These are phyloP conservation scores for Craseonycteris thonglongyai DNA, from an alignment of 2,113 vertebrate genomes.

Conservation along the genomic window DNA sequence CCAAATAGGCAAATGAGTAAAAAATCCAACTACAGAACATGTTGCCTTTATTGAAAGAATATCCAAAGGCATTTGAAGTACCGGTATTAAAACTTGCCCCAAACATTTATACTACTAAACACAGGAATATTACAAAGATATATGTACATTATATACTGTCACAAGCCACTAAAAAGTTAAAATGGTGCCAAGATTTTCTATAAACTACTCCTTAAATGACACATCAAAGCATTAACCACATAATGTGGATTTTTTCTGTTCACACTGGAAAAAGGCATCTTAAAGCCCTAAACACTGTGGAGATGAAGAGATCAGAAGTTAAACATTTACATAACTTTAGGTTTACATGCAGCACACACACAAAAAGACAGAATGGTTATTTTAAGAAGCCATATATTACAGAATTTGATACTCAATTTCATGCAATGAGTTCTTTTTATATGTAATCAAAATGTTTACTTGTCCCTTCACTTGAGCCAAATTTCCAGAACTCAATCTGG, in stretches of 20 bases:
- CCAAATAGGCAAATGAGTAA: slow-evolving; percentile 42
- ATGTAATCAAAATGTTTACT: slow-evolving; percentile 28
- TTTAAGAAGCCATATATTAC: slow-evolving; percentile 38
- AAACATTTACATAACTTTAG: slow-evolving; percentile 36
- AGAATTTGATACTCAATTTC: slow-evolving; percentile 47
- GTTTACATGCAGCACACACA: slow-evolving; percentile 57
- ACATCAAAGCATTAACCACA: slow-evolving; percentile 55
- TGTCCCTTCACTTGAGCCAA: slow-evolving; percentile 2
- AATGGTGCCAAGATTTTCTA: slow-evolving; percentile 63
- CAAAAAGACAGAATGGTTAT: slow-evolving; percentile 16
- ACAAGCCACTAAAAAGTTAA: slow-evolving; percentile 58
- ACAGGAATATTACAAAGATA: slow-evolving; percentile 52
- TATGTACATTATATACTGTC: slow-evolving; percentile 62
- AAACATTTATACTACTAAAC: slow-evolving; percentile 59
- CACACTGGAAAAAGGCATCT: slow-evolving; percentile 56
- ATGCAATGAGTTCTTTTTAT: slow-evolving; percentile 45
- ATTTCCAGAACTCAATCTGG: slow-evolving; percentile 8
- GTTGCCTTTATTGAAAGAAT: slow-evolving; percentile 51
- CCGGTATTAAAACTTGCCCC: slow-evolving; percentile 71
- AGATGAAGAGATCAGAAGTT: neutral
- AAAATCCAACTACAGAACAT: slow-evolving; percentile 37
- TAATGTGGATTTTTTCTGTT: slow-evolving; percentile 33
- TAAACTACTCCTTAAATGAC: slow-evolving; percentile 47
- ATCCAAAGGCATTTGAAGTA: slow-evolving; percentile 56
- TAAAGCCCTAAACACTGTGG: slow-evolving; percentile 53